A percentile compares a stretch with the other conserved stretches of the same genome.
Evolutionary conservation across 2,113 vertebrate genomes (phyloP).

Genomic region (rat (Rattus norvegicus)): DNA sequence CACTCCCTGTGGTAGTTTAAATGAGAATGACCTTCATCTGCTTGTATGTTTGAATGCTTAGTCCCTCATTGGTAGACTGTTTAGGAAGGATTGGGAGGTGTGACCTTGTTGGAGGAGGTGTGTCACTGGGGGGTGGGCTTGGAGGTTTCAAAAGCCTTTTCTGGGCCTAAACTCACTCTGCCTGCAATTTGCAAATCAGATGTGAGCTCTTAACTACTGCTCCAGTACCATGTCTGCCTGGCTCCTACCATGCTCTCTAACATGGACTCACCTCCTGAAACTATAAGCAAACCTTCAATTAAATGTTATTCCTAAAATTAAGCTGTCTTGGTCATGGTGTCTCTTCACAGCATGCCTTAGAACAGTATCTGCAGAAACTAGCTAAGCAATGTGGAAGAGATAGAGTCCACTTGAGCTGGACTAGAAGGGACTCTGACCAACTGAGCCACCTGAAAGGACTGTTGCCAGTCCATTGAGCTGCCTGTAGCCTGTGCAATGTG

Average conservation of each 20-base stretch:
- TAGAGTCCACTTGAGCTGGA: background rate
- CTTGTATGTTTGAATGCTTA: background rate
- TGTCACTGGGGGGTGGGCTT: background rate
- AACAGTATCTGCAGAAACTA: background rate
- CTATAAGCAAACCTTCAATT: background rate
- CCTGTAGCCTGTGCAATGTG: background rate
- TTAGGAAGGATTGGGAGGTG: background rate
- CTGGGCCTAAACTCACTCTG: background rate
- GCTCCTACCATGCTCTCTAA: background rate
- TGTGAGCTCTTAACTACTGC: background rate
- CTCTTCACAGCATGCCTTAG: background rate
- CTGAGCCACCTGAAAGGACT: background rate
- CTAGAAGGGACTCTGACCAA: background rate
- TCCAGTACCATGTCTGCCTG: background rate
- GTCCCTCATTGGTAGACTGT: background rate
- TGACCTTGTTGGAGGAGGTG: too few relatives aligned
- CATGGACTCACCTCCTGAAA: background rate
- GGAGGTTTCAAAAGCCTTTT: background rate
- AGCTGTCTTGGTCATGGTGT: background rate
- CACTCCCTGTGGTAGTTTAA: background rate
- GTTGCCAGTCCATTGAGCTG: background rate
- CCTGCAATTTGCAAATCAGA: background rate
- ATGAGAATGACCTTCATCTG: background rate
- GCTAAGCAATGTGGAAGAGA: background rate
- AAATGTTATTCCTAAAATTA: background rate